Percentiles rank a stretch among this genome's conserved stretches.
These are phyloP conservation scores for Austrolebias charrua DNA, from an alignment of 2,797 vertebrate genomes.

Conservation along the genomic window DNA sequence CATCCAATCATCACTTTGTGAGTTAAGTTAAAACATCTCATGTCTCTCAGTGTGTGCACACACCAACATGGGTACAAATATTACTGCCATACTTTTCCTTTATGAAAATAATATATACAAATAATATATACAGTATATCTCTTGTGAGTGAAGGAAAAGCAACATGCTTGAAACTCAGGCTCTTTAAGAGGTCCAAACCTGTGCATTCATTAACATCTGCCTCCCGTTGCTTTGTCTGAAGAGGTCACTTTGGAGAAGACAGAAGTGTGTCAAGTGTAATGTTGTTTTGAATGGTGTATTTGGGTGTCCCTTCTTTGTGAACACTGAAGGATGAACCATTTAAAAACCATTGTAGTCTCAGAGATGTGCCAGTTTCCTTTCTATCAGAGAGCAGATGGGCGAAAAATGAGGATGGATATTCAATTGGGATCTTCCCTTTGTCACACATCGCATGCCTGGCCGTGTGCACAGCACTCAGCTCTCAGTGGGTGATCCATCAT, in stretches of 20 bases:
- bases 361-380: constrained; percentile 63
- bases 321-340: constrained; percentile 72
- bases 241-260: constrained; percentile 63
- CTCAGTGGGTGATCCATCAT: constrained; percentile 76
- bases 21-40: no score
- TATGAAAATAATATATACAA: no score
- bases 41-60: no score
- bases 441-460: constrained; percentile 63
- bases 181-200: constrained; percentile 58
- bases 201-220: constrained; percentile 64
- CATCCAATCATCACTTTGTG: no score
- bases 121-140: constrained; percentile 65
- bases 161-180: constrained; percentile 3
- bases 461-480: constrained; percentile 52
- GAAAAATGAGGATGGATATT: constrained; percentile 76
- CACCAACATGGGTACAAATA: no score
- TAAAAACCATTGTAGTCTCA: constrained; percentile 61
- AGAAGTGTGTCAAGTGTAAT: constrained; percentile 73
- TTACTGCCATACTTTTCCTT: no score
- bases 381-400: constrained; percentile 70
- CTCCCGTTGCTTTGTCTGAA: constrained; percentile 70
- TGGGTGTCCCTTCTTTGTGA: constrained; percentile 62
- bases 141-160: constrained; percentile 54
- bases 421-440: constrained; percentile 69
- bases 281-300: constrained; percentile 60